Conservation (phyloP, 2,113 vertebrate species). For the Anoplopoma fimbria region DNA sequence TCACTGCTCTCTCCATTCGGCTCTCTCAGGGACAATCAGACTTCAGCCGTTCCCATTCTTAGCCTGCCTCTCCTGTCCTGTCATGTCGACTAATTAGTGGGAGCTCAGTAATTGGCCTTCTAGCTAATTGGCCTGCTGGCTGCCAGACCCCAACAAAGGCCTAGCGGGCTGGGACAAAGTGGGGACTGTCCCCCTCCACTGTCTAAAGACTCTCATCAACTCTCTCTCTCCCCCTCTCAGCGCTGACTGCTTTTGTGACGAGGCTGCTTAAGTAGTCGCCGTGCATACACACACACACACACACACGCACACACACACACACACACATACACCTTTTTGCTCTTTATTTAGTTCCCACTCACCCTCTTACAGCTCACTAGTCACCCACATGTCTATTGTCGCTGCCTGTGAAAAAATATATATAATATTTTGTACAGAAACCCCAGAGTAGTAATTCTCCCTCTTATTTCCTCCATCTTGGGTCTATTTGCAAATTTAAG, state of each 20-base stretch:
- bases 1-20: slow-evolving; percentile 48
- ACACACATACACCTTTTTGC: slow-evolving; percentile 16
- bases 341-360: slow-evolving; percentile 50
- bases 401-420: not conserved
- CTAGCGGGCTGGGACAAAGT: slow-evolving; percentile 66
- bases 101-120: slow-evolving; percentile 80
- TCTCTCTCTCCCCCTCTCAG: slow-evolving; percentile 66
- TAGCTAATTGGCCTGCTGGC: slow-evolving; percentile 83
- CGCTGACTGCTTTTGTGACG: slow-evolving; percentile 67
- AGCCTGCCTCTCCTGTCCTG: slow-evolving; percentile 71
- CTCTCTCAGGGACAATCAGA: slow-evolving; percentile 66
- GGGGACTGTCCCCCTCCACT: slow-evolving; percentile 71
- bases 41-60: slow-evolving; percentile 66
- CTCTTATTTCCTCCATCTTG: slow-evolving; percentile 12
- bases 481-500: slow-evolving; percentile 2
- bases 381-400: slow-evolving; percentile 6
- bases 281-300: slow-evolving; percentile 7
- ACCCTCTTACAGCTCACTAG: slow-evolving; percentile 27
- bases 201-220: slow-evolving; percentile 78
- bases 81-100: slow-evolving; percentile 81
- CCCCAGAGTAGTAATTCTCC: not conserved
- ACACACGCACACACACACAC: slow-evolving; percentile 20
- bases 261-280: slow-evolving; percentile 52
- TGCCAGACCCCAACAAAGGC: slow-evolving; percentile 78
- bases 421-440: slow-evolving; percentile 5